Percentiles rank a stretch among this genome's conserved stretches.
Evolutionary conservation across 2,888 invertebrate genomes (phyloP).

Genomic region (Cantharis nigra): DNA sequence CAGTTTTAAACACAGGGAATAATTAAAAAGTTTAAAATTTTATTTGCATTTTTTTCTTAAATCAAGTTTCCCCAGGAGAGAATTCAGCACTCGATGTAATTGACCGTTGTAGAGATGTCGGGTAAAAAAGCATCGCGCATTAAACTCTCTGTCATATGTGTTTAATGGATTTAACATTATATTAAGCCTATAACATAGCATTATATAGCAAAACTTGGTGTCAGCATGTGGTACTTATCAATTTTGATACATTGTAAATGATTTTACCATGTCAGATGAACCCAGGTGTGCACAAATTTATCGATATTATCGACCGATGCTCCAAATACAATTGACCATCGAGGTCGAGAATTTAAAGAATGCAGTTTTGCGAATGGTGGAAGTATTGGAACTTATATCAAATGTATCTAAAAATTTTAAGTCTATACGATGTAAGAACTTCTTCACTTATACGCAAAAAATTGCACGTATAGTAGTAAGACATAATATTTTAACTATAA

Average conservation of each 20-base stretch:
- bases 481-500: neutral
- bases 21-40: neutral
- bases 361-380: constrained; percentile 32
- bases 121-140: neutral
- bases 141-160: neutral
- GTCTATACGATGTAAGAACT: neutral
- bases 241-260: constrained; percentile 14
- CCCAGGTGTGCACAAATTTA: constrained; percentile 25
- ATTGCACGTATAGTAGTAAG: neutral
- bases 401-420: neutral
- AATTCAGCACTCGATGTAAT: neutral
- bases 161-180: neutral
- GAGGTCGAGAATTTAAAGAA: constrained; percentile 34
- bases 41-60: neutral
- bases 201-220: constrained; percentile 16
- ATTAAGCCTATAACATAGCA: constrained; percentile 10
- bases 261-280: constrained; percentile 25
- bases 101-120: neutral
- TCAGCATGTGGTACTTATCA: constrained; percentile 29
- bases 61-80: neutral
- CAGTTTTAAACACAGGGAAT: neutral
- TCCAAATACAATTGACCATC: constrained; percentile 34
- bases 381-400: constrained; percentile 8
- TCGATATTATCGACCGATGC: constrained; percentile 31
- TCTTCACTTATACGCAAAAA: neutral